Evolutionary conservation across 2,113 vertebrate genomes (phyloP).

Genomic region (Pao palembangensis): DNA sequence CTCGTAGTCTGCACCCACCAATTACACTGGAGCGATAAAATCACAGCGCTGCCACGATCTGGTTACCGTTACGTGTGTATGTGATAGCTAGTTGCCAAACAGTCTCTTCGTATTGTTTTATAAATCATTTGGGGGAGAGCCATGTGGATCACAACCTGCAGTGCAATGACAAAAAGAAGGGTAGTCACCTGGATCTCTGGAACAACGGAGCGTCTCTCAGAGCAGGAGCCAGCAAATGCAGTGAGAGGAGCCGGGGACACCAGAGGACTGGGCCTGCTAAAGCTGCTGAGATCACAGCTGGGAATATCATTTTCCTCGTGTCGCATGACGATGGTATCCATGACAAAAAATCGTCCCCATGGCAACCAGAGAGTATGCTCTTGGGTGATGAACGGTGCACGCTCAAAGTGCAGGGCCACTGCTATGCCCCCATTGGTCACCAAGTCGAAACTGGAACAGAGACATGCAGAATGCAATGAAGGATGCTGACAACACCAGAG

Average conservation of each 20-base stretch:
- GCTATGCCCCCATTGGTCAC: slow-evolving; percentile 92
- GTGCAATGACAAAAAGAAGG: neutral
- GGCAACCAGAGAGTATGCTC: slow-evolving; percentile 96
- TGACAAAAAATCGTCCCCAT: slow-evolving; percentile 97
- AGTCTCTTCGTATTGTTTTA: slow-evolving; percentile 30
- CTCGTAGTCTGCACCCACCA: slow-evolving; percentile 46
- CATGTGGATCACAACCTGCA: slow-evolving; percentile 22
- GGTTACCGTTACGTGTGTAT: slow-evolving; percentile 41
- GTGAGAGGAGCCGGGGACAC: slow-evolving; percentile 90
- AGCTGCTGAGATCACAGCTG: slow-evolving; percentile 96
- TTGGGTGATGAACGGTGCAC: slow-evolving; percentile 95
- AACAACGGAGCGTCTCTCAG: slow-evolving; percentile 84
- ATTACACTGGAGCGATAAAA: slow-evolving; percentile 66
- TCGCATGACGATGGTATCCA: slow-evolving; percentile 97
- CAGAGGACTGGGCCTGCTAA: slow-evolving; percentile 87
- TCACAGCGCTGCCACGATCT: slow-evolving; percentile 52
- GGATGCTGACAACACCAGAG: slow-evolving; percentile 1
- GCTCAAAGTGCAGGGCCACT: slow-evolving; percentile 87
- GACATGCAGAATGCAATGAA: slow-evolving; percentile 21
- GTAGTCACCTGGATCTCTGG: slow-evolving; percentile 92
- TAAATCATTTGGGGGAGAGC: slow-evolving; percentile 49
- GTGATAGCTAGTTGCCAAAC: slow-evolving; percentile 51
- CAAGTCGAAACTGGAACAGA: slow-evolving; percentile 87
- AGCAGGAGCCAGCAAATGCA: slow-evolving; percentile 88
- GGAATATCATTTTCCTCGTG: slow-evolving; percentile 98